Percentiles rank a stretch among this genome's conserved stretches.
These are phyloP conservation scores for Erethizon dorsatum DNA, from an alignment of 2,797 vertebrate genomes.

Conservation along the genomic window DNA sequence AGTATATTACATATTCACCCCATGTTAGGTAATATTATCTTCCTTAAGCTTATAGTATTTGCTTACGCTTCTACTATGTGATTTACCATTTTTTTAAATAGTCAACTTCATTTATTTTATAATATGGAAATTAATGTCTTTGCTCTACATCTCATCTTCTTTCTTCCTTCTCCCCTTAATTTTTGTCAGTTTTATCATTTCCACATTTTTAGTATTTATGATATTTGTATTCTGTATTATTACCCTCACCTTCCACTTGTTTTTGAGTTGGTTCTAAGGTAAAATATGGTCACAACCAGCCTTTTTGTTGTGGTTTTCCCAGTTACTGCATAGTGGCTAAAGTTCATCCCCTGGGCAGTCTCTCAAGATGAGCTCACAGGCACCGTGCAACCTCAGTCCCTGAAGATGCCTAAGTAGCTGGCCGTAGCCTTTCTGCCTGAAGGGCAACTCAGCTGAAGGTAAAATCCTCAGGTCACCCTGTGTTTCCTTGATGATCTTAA, in stretches of 20 bases:
- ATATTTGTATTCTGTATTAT: not conserved
- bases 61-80: not conserved
- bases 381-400: not conserved
- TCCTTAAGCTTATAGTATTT: not conserved
- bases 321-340: not conserved
- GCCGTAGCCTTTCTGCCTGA: not conserved
- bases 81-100: not conserved
- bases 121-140: not conserved
- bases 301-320: not conserved
- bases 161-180: not conserved
- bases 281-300: not conserved
- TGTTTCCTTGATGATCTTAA: not conserved
- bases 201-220: not conserved
- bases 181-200: conserved; percentile 12
- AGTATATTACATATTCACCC: not conserved
- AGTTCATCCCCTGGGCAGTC: not conserved
- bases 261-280: not conserved
- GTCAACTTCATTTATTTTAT: not conserved
- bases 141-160: not conserved
- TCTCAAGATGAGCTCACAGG: not conserved
- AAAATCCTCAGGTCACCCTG: not conserved
- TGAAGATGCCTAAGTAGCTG: not conserved
- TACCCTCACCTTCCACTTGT: not conserved
- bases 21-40: not conserved
- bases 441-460: not conserved